phyloP scores from a whole-genome alignment of 2,797 vertebrate species.

The Perodicticus potto region DNA sequence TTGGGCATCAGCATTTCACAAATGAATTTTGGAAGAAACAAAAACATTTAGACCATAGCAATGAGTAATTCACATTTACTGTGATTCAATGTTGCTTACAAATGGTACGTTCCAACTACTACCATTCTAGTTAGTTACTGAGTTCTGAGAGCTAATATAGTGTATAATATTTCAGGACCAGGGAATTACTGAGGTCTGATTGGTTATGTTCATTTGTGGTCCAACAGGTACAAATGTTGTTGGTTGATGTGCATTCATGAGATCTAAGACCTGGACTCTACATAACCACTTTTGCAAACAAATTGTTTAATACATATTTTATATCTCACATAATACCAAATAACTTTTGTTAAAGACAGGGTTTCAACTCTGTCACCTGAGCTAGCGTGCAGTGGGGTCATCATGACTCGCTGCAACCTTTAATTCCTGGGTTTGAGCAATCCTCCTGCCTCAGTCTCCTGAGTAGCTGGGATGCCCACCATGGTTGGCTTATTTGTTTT shows the following conservation, averaged over 20 bases:
- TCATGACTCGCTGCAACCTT: neutral
- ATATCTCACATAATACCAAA: neutral
- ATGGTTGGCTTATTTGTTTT: neutral
- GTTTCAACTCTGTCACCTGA: neutral
- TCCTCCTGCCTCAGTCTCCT: neutral
- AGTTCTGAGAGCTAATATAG: neutral
- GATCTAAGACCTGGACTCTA: neutral
- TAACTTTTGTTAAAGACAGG: neutral
- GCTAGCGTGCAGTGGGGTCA: neutral
- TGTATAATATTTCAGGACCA: neutral
- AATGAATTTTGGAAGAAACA: neutral
- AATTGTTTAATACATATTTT: neutral
- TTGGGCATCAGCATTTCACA: neutral
- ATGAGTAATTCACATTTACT: neutral
- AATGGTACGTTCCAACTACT: neutral
- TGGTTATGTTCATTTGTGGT: neutral
- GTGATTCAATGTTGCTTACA: neutral
- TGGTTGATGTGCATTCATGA: neutral
- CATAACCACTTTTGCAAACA: neutral
- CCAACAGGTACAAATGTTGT: neutral
- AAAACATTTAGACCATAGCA: neutral
- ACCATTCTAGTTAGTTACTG: neutral
- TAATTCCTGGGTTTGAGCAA: neutral
- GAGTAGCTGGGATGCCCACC: neutral
- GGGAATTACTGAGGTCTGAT: neutral